Base-by-base conservation (phyloP, 1,140 invertebrate species). In the Lycorma delicatula region DNA sequence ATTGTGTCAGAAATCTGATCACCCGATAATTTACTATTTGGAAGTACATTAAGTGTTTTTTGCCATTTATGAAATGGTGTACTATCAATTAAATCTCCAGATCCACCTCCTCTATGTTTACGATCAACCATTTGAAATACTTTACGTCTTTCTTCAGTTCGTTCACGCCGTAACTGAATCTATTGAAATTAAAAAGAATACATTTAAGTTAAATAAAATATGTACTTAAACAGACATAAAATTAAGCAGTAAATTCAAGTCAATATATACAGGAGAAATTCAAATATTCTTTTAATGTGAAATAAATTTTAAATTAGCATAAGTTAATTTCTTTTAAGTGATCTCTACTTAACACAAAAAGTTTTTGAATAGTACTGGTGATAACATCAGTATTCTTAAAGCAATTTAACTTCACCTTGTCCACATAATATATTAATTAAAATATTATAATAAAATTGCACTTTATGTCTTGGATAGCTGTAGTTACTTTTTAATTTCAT, bases 131-230 rank as follows among this genome's bases (percentile, higher is more conserved):
- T 81, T 75, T 91, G 87, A 63, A 93, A 93, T 79, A 95, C 87
- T 77, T 96, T 96, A 62, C 89, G 80, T 62, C 93, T 79, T 68
- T 95, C 93, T 74, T 95, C 93, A 0, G 91, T 94, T 47, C 93
- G 77, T 71, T 97, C 93, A 64, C 89, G 79, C 41, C 88, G 79
- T 48, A 92, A 67, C 74, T 92, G 89, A 44, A 84, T 82, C 84
- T 87, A 58, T 52, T 69, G 67, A 62, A 58, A 20, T 31, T 51
- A 29, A 4, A 26, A 26, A 50, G 9, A 12, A 22, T 16, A 47
- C 7, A 9, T 9, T 34, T 34, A 7, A 9, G 7, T 41, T n/a
- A 25, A 26, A 4, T 18, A 28, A 25, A 26, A 9, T 13, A 23
- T 26, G 13, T 51, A 18, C 25, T 11, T 11, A 26, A 12, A 26